Evolutionary conservation across 2,113 vertebrate species (phyloP).

Genomic region (Phyllopteryx taeniolatus): DNA sequence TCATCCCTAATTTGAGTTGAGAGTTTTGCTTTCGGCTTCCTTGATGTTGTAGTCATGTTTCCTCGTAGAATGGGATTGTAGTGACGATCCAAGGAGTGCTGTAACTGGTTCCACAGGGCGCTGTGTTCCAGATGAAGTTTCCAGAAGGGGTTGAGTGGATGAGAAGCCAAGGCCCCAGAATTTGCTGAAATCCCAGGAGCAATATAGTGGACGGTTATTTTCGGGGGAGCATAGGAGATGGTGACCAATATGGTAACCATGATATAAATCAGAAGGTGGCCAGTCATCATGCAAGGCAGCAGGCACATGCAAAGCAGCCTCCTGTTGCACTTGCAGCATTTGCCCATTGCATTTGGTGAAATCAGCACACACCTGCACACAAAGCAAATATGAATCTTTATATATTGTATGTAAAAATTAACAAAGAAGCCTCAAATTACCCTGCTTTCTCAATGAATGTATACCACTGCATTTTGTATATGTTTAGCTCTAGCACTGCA

Average conservation of each 20-base stretch:
- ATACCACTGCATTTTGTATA: conserved; percentile 14
- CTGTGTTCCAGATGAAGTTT: conserved; percentile 66
- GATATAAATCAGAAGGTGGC: conserved; percentile 73
- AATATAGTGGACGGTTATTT: conserved; percentile 63
- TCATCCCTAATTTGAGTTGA: conserved; percentile 14
- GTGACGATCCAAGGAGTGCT: conserved; percentile 70
- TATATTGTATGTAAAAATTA: not conserved
- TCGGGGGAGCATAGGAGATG: conserved; percentile 69
- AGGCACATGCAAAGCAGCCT: conserved; percentile 74
- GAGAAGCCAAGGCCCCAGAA: conserved; percentile 51
- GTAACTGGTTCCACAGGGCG: conserved; percentile 74
- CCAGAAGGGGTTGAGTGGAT: conserved; percentile 73
- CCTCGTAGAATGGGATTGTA: conserved; percentile 69
- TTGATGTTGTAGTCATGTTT: conserved; percentile 33
- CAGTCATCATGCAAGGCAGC: conserved; percentile 76
- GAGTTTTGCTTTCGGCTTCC: conserved; percentile 6
- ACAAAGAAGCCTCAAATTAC: not conserved
- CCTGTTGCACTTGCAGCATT: conserved; percentile 68
- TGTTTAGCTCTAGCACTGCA: conserved; percentile 21
- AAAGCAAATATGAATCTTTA: not conserved
- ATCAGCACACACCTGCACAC: conserved; percentile 30
- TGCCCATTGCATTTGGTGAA: conserved; percentile 62
- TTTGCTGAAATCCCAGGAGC: conserved; percentile 64
- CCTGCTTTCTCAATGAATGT: not conserved
- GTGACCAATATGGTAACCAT: conserved; percentile 73